phyloP scores from a whole-genome alignment of 2,797 vertebrate genomes.

The Acipenser oxyrinchus region DNA sequence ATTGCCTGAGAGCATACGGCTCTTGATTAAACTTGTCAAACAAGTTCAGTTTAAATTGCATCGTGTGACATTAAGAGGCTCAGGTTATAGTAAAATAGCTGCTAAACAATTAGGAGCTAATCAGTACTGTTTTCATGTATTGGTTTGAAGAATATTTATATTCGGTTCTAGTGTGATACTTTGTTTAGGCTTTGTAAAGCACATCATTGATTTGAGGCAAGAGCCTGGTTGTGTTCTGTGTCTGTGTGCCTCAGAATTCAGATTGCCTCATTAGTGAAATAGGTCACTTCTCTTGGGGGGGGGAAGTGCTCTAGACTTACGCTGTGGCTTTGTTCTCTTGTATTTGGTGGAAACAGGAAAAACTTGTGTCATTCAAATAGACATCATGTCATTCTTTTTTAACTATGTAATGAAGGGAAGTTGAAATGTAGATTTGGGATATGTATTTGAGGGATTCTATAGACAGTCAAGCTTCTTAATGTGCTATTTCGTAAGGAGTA shows the following conservation, averaged over 20 bases:
- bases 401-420: background rate
- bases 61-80: no score
- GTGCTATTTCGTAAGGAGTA: background rate
- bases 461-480: background rate
- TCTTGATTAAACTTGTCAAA: background rate
- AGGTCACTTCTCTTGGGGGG: conserved; percentile 46
- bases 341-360: background rate
- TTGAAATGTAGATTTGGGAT: background rate
- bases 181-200: background rate
- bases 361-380: background rate
- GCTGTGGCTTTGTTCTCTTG: conserved; percentile 15
- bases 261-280: conserved; percentile 54
- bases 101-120: no score
- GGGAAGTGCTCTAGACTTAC: conserved; percentile 13
- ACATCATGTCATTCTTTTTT: background rate
- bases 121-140: no score
- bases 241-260: conserved; percentile 21
- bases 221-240: conserved; percentile 10
- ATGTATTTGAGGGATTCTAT: background rate
- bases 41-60: background rate
- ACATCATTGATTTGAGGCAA: conserved; percentile 11
- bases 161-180: background rate
- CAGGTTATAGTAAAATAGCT: no score
- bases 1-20: no score
- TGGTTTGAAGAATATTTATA: no score